Percentiles rank a stretch among this genome's conserved stretches.
Evolutionary conservation across 2,113 vertebrate species (phyloP).

Genomic region (Macquaria ambigua): DNA sequence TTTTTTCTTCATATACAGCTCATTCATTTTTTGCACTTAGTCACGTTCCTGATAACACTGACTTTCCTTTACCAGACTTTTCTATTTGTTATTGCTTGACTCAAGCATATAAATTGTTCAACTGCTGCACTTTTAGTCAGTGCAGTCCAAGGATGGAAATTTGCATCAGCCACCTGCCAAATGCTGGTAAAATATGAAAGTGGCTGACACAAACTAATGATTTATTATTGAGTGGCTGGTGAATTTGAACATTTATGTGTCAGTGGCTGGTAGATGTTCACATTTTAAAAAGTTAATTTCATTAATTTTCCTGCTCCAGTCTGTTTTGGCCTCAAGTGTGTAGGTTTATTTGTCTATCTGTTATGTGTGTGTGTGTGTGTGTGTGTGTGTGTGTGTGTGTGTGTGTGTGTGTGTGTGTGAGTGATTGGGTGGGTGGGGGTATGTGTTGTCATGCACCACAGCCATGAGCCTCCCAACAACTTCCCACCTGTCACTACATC

Average conservation of each 20-base stretch:
- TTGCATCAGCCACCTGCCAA: too few species aligned
- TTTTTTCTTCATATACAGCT: not conserved
- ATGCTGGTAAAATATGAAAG: too few species aligned
- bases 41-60: not conserved
- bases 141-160: too few species aligned
- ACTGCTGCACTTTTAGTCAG: not conserved
- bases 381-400: not conserved
- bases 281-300: too few species aligned
- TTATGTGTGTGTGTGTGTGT: not conserved
- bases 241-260: too few species aligned
- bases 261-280: too few species aligned
- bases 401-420: not conserved
- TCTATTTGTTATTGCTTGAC: not conserved
- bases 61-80: not conserved
- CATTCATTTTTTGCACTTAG: not conserved
- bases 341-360: not conserved
- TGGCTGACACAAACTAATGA: too few species aligned
- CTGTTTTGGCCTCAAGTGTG: constrained; percentile 7
- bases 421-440: not conserved
- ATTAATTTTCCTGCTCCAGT: not conserved
- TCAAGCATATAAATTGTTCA: not conserved
- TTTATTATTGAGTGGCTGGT: too few species aligned
- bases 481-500: constrained; percentile 55
- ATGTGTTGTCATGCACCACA: constrained; percentile 27
- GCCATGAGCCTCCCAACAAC: constrained; percentile 21